These are phyloP conservation scores for Kryptolebias marmoratus DNA, from an alignment of 2,113 vertebrate species.

Conservation along the genomic window DNA sequence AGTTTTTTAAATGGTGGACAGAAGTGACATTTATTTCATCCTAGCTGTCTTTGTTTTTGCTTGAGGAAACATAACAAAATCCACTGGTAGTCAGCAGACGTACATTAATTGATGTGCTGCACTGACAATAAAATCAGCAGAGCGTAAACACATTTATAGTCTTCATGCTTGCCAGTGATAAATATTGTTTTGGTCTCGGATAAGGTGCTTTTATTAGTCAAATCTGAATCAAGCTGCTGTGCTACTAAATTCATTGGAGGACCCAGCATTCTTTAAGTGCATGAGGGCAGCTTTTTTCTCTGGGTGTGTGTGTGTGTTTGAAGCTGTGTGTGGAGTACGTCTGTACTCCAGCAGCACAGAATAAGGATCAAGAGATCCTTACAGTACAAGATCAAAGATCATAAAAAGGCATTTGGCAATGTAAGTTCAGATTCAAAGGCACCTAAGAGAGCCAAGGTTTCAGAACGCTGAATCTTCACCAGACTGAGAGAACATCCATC, in stretches of 20 bases:
- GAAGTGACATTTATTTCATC: constrained; percentile 33
- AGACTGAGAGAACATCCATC: constrained; percentile 59
- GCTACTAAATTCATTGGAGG: constrained; percentile 12
- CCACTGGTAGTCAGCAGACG: background rate
- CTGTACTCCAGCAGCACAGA: background rate
- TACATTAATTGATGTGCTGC: constrained; percentile 13
- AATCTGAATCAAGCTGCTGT: constrained; percentile 21
- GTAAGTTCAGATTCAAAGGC: constrained; percentile 37
- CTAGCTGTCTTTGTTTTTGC: constrained; percentile 2
- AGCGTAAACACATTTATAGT: constrained; percentile 30
- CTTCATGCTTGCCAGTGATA: constrained; percentile 10
- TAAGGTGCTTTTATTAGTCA: constrained; percentile 38
- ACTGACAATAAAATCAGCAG: constrained; percentile 14
- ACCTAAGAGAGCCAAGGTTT: constrained; percentile 43
- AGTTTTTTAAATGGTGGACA: constrained; percentile 7
- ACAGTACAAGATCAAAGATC: constrained; percentile 40
- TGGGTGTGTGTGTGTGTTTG: background rate
- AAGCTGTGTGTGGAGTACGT: background rate
- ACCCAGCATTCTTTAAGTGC: constrained; percentile 11
- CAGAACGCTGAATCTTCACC: constrained; percentile 48
- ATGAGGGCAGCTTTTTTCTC: background rate
- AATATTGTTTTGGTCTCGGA: constrained; percentile 24
- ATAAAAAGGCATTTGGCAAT: constrained; percentile 43
- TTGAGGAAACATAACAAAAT: constrained; percentile 23
- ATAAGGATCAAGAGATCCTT: constrained; percentile 45